These are phyloP conservation scores for Agriopis aurantiaria DNA, from an alignment of 2,888 invertebrate species.

Conservation along the genomic window DNA sequence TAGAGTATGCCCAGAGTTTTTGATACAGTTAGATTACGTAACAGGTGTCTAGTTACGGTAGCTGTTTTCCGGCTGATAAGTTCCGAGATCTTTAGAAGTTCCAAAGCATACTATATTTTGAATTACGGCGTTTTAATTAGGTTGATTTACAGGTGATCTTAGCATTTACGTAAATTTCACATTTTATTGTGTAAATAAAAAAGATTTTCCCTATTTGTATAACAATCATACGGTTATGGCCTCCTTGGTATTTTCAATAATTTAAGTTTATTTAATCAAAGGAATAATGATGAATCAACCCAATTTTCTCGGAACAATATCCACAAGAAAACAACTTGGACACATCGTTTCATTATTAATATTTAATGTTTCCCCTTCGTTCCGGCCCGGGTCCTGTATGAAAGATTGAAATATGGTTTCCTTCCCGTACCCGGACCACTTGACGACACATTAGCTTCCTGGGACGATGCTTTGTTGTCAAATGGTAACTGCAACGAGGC, in stretches of 20 bases:
- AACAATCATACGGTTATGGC: too few relatives aligned
- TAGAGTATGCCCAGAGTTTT: not conserved
- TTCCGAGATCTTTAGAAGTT: too few relatives aligned
- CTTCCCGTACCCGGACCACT: slow-evolving; percentile 43
- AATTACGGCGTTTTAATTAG: too few relatives aligned
- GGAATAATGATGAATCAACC: not conserved
- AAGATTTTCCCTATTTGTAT: too few relatives aligned
- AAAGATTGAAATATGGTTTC: slow-evolving; percentile 53
- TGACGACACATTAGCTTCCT: slow-evolving; percentile 54
- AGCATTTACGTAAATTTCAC: too few relatives aligned
- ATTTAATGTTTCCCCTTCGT: slow-evolving; percentile 28
- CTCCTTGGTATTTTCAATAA: too few relatives aligned
- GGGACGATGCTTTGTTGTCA: slow-evolving; percentile 35
- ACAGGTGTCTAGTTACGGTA: not conserved
- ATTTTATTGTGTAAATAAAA: too few relatives aligned
- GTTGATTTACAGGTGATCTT: too few relatives aligned
- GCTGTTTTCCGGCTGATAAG: not conserved
- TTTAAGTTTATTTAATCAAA: not conserved
- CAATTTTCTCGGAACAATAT: slow-evolving; percentile 17
- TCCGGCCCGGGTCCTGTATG: slow-evolving; percentile 26
- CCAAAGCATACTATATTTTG: too few relatives aligned
- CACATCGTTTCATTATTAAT: slow-evolving; percentile 33
- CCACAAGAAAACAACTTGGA: slow-evolving; percentile 30
- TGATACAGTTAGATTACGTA: not conserved
- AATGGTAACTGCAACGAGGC: slow-evolving; percentile 4